These are phyloP conservation scores for Anoplolepis gracilipes DNA, from an alignment of 1,140 invertebrate species.

Conservation along the genomic window DNA sequence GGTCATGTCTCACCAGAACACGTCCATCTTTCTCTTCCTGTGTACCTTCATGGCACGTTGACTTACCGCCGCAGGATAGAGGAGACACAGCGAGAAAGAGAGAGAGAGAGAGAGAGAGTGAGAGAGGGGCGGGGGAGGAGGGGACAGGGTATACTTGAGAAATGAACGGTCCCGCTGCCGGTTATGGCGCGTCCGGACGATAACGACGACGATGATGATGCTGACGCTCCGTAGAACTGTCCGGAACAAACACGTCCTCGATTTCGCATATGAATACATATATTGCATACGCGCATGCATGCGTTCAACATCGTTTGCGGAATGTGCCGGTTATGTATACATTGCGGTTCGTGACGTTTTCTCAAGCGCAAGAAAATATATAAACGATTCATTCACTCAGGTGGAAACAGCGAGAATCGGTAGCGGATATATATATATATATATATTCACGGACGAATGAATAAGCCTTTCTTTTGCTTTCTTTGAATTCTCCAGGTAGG, in stretches of 20 bases:
- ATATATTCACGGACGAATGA: neutral
- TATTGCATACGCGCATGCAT: neutral
- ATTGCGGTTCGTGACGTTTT: neutral
- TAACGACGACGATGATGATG: slow-evolving; percentile 45
- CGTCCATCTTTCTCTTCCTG: slow-evolving; percentile 60
- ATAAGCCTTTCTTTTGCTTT: slow-evolving; percentile 32
- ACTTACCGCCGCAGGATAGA: slow-evolving; percentile 47
- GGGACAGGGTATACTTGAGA: slow-evolving; percentile 40
- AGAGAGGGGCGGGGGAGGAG: slow-evolving; percentile 11
- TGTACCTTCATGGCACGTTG: slow-evolving; percentile 49
- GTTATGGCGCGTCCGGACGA: slow-evolving; percentile 54
- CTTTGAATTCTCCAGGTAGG: slow-evolving; percentile 11
- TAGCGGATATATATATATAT: neutral
- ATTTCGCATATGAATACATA: slow-evolving; percentile 18
- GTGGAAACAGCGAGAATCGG: neutral
- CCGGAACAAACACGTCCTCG: slow-evolving; percentile 30
- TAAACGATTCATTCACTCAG: slow-evolving; percentile 17
- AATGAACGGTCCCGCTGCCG: slow-evolving; percentile 45
- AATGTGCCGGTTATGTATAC: slow-evolving; percentile 29
- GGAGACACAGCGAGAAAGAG: slow-evolving; percentile 20
- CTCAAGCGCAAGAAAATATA: slow-evolving; percentile 1
- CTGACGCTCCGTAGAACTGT: slow-evolving; percentile 24
- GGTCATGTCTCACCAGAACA: slow-evolving; percentile 48
- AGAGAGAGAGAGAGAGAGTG: slow-evolving; percentile 8
- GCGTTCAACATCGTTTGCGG: slow-evolving; percentile 18